A percentile compares a stretch with the other conserved stretches of the same genome.
Conservation (phyloP, 2,113 vertebrate genomes). For the Lophius piscatorius region DNA sequence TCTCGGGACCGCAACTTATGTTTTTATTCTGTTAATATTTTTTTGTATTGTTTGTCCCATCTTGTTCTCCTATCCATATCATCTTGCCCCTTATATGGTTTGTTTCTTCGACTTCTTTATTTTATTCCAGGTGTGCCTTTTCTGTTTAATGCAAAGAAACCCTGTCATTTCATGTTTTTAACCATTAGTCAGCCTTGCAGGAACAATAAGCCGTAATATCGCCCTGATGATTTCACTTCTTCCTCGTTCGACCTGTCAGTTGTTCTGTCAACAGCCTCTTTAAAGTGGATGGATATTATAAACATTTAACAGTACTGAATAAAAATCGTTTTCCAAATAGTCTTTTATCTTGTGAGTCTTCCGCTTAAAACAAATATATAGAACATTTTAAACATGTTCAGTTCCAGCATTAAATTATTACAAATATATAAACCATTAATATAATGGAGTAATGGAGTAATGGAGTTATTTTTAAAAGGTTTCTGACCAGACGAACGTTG, state of each 20-base stretch:
- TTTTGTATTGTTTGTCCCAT: slow-evolving; percentile 42
- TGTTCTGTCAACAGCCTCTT: slow-evolving; percentile 3
- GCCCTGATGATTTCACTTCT: slow-evolving; percentile 4
- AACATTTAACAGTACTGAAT: slow-evolving; percentile 2
- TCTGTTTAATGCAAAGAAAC: slow-evolving; percentile 62
- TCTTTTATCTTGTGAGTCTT: too few species aligned
- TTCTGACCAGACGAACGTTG: too few species aligned
- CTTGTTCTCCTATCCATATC: slow-evolving; percentile 25
- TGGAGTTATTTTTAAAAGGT: too few species aligned
- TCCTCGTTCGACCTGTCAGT: slow-evolving; percentile 10
- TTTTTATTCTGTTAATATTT: slow-evolving; percentile 14
- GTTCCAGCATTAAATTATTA: too few species aligned
- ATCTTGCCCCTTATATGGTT: slow-evolving; percentile 25
- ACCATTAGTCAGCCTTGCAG: slow-evolving; percentile 26
- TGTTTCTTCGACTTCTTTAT: slow-evolving; percentile 27
- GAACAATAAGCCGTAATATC: slow-evolving; percentile 29
- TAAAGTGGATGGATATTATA: not conserved
- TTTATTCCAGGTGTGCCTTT: slow-evolving; percentile 75
- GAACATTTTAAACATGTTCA: too few species aligned
- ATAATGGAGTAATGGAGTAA: too few species aligned
- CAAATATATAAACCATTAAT: too few species aligned
- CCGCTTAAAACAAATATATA: too few species aligned
- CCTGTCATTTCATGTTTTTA: slow-evolving; percentile 35
- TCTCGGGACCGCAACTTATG: slow-evolving; percentile 31
- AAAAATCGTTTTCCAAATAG: too few species aligned